Percentiles rank a stretch among this genome's conserved stretches.
These are phyloP conservation scores for Plagiodera versicolora DNA, from an alignment of 2,888 invertebrate species.

Conservation along the genomic window DNA sequence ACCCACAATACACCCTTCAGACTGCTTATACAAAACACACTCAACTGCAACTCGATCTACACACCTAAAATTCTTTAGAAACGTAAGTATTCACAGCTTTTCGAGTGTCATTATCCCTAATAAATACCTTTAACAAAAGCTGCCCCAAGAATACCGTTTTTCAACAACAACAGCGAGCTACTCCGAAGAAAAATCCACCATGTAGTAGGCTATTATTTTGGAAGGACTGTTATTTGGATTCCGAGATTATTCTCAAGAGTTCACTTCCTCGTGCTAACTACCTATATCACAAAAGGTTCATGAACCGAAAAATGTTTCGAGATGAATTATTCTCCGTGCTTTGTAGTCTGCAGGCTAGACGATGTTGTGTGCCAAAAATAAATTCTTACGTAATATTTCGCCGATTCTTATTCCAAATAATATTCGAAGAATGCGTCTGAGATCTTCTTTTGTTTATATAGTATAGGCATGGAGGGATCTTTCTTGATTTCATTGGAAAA, in stretches of 20 bases:
- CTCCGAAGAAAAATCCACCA: constrained; percentile 9
- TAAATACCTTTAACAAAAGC: constrained; percentile 8
- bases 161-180: constrained; percentile 5
- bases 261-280: constrained; percentile 27
- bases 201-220: constrained; percentile 2
- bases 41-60: not conserved
- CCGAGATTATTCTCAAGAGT: constrained; percentile 29
- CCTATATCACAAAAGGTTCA: constrained; percentile 29
- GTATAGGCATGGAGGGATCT: too few species aligned
- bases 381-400: constrained; percentile 14
- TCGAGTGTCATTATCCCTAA: constrained; percentile 9
- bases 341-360: constrained; percentile 11
- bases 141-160: constrained; percentile 1
- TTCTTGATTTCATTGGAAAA: too few species aligned
- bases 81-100: constrained; percentile 6
- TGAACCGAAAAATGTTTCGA: constrained; percentile 38
- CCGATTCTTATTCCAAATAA: constrained; percentile 8
- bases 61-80: constrained; percentile 5
- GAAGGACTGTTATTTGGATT: constrained; percentile 21
- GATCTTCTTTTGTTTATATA: not conserved
- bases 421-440: not conserved
- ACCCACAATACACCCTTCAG: not conserved
- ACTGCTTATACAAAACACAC: not conserved
- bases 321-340: constrained; percentile 18
- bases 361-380: constrained; percentile 14